Evolutionary conservation across 2,113 vertebrate genomes (phyloP), one percentile per base, ranked within the genome.

Genomic region (Prolemur simus): DNA sequence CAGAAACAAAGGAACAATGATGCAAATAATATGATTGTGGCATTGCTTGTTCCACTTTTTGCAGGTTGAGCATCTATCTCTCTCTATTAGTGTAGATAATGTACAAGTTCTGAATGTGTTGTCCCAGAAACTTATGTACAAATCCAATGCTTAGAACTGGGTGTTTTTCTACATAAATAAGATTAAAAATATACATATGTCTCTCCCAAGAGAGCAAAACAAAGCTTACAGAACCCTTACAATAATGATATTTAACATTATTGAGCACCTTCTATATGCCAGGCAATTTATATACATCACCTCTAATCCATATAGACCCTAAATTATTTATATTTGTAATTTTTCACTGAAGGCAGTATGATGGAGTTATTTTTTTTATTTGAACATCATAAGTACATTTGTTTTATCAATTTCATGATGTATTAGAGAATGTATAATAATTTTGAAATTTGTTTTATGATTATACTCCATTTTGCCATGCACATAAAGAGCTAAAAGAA

Each of bases 241-340:
- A 83, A 80, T 23, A 82, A 88, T 21, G 82, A 15, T 42, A 73
- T 56, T 84, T 74, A 96, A 47, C 20, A 80, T 91, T n/a, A 76
- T 7, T 45, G 58, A 88, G 20, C 23, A 42, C 6, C 2, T 87
- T 80, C 56, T 64, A 20, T 54, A 49, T 80, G 49, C 32, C 25
- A 39, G 32, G 13, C 32, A 84, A 80, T 95, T 73, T 78, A 52
- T 54, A 77, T 34, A 78, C 8, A 87, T 32, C 58, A 32, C 6
- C 7, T 27, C 63, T 69, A 68, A 54, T 94, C 60, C 69, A 60
- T 10, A 58, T 52, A 34, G 49, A 45, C 12, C 42, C 58, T 71
- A 80, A 80, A 49, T 96, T 91, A 77, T 63, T 95, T 95, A 52
- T 77, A 37, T 34, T 58, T 85, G 9, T 68, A n/a, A 47, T 73